These are phyloP conservation scores for Hirtodrosophila histrioides DNA, from an alignment of 2,888 invertebrate species.

Conservation along the genomic window DNA sequence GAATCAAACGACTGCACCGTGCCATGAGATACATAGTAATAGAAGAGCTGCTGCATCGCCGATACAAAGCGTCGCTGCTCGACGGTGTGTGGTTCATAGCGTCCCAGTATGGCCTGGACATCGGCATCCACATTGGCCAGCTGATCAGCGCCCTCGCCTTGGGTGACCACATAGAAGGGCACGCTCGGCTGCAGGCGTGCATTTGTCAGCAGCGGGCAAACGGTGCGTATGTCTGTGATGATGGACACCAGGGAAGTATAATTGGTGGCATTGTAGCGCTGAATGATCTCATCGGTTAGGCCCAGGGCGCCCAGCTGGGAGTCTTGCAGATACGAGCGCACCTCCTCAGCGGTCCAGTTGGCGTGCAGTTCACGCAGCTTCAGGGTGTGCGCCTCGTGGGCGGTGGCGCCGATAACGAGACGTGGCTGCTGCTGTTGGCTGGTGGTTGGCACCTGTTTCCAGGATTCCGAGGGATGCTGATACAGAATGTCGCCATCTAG, in stretches of 20 bases:
- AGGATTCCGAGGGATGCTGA: conserved; percentile 88
- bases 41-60: conserved; percentile 92
- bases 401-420: conserved; percentile 90
- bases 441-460: conserved; percentile 85
- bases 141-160: conserved; percentile 85
- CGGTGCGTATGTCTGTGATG: conserved; percentile 91
- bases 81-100: conserved; percentile 89
- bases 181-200: conserved; percentile 87
- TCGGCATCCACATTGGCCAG: conserved; percentile 88
- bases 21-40: conserved; percentile 92
- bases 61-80: conserved; percentile 90
- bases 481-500: conserved; percentile 89
- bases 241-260: conserved; percentile 89
- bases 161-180: conserved; percentile 90
- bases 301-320: conserved; percentile 87
- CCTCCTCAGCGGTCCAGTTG: conserved; percentile 88
- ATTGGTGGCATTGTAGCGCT: conserved; percentile 88
- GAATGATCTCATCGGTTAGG: conserved; percentile 87
- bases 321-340: conserved; percentile 87
- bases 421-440: conserved; percentile 78
- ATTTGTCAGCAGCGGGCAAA: conserved; percentile 90
- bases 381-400: conserved; percentile 89
- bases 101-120: conserved; percentile 91
- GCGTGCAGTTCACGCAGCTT: conserved; percentile 87
- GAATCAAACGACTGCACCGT: conserved; percentile 87